These are phyloP conservation scores for Neodon shergylaensis DNA, from an alignment of 2,113 vertebrate genomes.

Conservation along the genomic window DNA sequence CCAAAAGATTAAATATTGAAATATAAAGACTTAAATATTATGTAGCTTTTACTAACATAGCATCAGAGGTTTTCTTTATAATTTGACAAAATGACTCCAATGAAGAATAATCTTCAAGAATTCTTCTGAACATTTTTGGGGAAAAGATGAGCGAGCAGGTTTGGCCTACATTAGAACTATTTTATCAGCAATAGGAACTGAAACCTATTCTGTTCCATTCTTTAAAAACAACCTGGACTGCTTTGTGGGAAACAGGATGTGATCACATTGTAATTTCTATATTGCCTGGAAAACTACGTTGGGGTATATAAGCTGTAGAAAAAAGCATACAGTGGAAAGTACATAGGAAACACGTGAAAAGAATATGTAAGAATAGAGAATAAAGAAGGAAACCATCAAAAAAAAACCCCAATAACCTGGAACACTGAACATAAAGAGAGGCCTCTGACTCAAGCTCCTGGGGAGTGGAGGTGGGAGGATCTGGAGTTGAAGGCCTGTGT, in stretches of 20 bases:
- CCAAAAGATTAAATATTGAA: background rate
- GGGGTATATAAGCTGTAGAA: too few species aligned
- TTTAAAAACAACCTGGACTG: background rate
- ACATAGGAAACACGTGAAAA: too few species aligned
- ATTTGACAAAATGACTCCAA: constrained; percentile 20
- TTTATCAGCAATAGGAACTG: background rate
- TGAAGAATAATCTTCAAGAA: constrained; percentile 3
- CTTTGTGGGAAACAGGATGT: too few species aligned
- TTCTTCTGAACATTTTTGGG: background rate
- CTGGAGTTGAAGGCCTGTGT: background rate
- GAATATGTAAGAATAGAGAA: too few species aligned
- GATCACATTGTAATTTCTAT: too few species aligned
- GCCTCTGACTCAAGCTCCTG: background rate
- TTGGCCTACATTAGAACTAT: background rate
- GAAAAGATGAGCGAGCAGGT: background rate
- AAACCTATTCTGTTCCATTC: background rate
- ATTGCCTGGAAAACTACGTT: too few species aligned
- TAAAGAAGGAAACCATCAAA: too few species aligned
- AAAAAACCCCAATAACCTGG: too few species aligned
- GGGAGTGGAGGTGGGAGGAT: background rate
- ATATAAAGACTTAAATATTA: background rate
- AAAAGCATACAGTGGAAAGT: too few species aligned
- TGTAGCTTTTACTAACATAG: background rate
- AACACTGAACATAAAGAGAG: background rate
- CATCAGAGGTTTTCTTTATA: background rate